Evolutionary conservation across 2,888 invertebrate species (phyloP).

Genomic region (Diaphora mendica): DNA sequence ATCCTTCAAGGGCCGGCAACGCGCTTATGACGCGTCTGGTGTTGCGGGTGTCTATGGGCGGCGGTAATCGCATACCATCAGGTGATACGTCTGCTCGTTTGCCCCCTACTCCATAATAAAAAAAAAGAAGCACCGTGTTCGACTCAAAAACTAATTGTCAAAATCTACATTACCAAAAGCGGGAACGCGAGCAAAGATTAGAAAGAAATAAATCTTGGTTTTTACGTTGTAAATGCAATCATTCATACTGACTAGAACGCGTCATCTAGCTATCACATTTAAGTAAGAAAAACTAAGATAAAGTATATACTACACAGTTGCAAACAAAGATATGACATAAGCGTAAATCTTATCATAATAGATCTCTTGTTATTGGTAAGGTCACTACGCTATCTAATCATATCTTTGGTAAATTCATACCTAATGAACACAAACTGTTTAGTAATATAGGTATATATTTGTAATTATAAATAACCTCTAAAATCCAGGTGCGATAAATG

Average conservation of each 20-base stretch:
- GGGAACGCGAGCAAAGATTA: neutral
- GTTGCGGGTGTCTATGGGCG: too few relatives aligned
- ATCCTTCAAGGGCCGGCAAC: too few relatives aligned
- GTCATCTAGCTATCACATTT: too few relatives aligned
- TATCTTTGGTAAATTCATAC: neutral
- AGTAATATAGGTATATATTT: neutral
- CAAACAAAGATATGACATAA: neutral
- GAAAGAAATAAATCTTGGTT: neutral
- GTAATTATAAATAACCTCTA: neutral
- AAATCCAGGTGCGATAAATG: neutral
- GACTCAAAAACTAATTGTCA: too few relatives aligned
- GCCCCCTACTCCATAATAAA: too few relatives aligned
- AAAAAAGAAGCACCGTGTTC: too few relatives aligned
- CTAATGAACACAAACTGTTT: neutral
- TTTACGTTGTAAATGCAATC: neutral
- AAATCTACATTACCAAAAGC: too few relatives aligned
- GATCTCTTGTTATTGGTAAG: neutral
- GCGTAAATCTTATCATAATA: neutral
- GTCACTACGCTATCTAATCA: neutral
- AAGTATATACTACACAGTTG: neutral
- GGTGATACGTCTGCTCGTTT: too few relatives aligned
- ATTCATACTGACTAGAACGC: neutral
- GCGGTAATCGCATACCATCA: too few relatives aligned
- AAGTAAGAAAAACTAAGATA: neutral
- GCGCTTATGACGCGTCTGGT: too few relatives aligned